A percentile compares a stretch with the other conserved stretches of the same genome.
Conservation (phyloP, 2,797 vertebrate species). For the Buphagus erythrorhynchus region DNA sequence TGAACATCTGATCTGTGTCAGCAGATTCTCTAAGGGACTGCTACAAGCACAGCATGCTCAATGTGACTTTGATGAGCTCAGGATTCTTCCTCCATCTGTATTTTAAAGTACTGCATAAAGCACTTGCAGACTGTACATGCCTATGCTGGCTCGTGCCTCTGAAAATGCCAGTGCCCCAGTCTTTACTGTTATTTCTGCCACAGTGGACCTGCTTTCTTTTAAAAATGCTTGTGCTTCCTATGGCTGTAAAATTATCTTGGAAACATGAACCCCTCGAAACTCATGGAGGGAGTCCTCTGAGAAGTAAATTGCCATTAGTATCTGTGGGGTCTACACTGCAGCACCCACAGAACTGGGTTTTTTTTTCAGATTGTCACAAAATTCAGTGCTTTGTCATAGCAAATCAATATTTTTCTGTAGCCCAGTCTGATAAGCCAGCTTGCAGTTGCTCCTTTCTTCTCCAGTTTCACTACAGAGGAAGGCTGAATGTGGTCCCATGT, state of each 20-base stretch:
- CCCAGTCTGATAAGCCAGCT: not conserved
- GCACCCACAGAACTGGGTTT: not conserved
- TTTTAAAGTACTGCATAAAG: too few relatives aligned
- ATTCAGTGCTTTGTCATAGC: not conserved
- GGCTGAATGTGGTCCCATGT: accelerated
- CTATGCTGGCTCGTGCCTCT: not conserved
- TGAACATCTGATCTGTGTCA: not conserved
- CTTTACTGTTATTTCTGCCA: not conserved
- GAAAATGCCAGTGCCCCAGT: not conserved
- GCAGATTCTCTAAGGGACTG: not conserved
- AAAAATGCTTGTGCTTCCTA: not conserved
- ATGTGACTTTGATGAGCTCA: not conserved
- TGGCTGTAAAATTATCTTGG: not conserved
- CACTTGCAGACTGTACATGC: accelerated
- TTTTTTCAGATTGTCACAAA: not conserved
- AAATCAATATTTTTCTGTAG: not conserved
- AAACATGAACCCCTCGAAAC: not conserved
- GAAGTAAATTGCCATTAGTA: not conserved
- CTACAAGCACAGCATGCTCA: not conserved
- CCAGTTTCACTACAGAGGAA: not conserved
- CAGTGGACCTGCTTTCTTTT: not conserved
- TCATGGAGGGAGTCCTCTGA: not conserved
- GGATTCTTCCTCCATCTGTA: not conserved
- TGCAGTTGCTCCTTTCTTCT: not conserved
- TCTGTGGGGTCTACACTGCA: not conserved